Evolutionary conservation across 2,888 invertebrate genomes (phyloP), one percentile per base, ranked within the genome.

Genomic region (Calameuta pallipes): DNA sequence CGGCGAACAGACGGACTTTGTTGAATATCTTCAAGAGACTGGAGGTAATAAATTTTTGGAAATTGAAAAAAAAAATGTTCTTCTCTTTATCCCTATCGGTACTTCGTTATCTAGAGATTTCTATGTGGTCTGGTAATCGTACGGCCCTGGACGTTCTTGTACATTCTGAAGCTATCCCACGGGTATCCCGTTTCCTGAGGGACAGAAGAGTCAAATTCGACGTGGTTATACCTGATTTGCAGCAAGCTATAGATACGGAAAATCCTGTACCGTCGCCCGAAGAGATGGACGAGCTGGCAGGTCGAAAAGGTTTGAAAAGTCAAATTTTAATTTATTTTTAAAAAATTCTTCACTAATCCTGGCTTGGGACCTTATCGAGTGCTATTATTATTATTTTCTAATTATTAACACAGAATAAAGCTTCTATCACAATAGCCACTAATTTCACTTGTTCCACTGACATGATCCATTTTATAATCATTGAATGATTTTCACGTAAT

Each of bases 141-240:
- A 92, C 94, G 0, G 91, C 92, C 1, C 90, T 96, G 41, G 97
- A 97, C 89, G 94, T 97, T 78, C 93, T 97, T 84, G 93, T 97
- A n/a, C 94, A 94, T 86, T 93, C 94, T 1, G 92, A 94, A 75
- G 93, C 94, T n/a, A 90, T 96, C 75, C 92, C 93, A 74, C 94
- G 94, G 82, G 95, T 96, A 3, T 93, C 94, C 77, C 92, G 93
- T 76, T 92, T 94, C 78, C 93, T 97, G 68, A 92, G 93, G 78
- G 92, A 94, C 69, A 94, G 94, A 81, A 94, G 94, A 77, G 93
- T 97, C 78, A 90, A 93, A 34, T 96, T 94, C 88, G 93, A 95
- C 76, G 92, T 97, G n/a, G 92, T 96, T 73, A 96, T 97, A 85
- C 94, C 95, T 75, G 95, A 97, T 91, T 90, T 97, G 76, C 97